phyloP scores from a whole-genome alignment of 1,140 invertebrate species.

The Trinorchestia longiramus region DNA sequence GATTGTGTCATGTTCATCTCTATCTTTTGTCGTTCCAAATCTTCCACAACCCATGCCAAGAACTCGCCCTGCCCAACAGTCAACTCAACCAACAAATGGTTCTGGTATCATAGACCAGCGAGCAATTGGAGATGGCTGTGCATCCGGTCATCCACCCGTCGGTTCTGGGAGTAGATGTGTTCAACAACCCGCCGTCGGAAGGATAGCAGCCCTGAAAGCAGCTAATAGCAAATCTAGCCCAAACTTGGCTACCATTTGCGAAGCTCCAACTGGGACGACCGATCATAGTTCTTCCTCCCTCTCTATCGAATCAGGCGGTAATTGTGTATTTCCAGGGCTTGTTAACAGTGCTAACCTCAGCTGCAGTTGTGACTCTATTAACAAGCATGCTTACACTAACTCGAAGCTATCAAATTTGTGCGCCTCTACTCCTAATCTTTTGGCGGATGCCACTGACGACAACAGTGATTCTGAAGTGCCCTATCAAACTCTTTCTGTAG shows the following conservation, averaged over 20 bases:
- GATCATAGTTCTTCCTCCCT: neutral
- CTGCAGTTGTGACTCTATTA: conserved; percentile 60
- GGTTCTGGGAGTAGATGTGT: conserved; percentile 67
- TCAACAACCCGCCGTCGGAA: conserved; percentile 62
- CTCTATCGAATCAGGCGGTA: conserved; percentile 24
- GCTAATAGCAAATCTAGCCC: conserved; percentile 63
- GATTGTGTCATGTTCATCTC: neutral
- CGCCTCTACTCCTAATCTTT: conserved; percentile 62
- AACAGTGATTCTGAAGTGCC: conserved; percentile 24
- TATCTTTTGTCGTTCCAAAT: neutral
- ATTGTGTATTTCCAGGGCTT: neutral
- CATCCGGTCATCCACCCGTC: conserved; percentile 66
- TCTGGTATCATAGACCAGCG: neutral
- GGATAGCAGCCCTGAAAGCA: conserved; percentile 54
- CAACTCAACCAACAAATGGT: conserved; percentile 61
- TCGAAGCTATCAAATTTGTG: conserved; percentile 62
- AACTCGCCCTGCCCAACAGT: conserved; percentile 57
- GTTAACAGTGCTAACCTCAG: conserved; percentile 57
- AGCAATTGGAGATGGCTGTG: conserved; percentile 13
- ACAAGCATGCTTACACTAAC: conserved; percentile 64
- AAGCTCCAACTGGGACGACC: conserved; percentile 49
- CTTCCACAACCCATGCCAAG: conserved; percentile 56
- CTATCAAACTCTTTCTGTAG: conserved; percentile 46
- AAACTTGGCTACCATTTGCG: conserved; percentile 61
- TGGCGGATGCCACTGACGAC: conserved; percentile 30